A percentile compares a stretch with the other conserved stretches of the same genome.
Evolutionary conservation across 1,140 invertebrate species (phyloP).

Genomic region (Ptiloglossa arizonensis): DNA sequence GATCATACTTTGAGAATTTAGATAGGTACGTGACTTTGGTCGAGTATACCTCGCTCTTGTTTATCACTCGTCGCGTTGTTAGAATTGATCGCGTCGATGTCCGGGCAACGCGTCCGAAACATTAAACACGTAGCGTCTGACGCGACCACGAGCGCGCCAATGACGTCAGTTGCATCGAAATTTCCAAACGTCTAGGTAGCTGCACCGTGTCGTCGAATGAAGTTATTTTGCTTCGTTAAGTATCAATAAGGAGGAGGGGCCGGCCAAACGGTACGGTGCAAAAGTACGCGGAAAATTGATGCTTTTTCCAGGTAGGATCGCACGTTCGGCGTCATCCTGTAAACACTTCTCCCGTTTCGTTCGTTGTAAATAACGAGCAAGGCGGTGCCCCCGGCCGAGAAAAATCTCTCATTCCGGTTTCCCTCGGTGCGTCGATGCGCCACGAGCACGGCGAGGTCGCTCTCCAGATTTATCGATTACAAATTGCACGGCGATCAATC

Average conservation of each 20-base stretch:
- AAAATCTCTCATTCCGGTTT: slow-evolving; percentile 65
- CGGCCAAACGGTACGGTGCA: no score
- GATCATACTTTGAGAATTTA: no score
- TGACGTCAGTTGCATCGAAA: no score
- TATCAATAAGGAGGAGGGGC: not conserved
- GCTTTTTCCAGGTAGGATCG: not conserved
- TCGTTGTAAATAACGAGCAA: slow-evolving; percentile 55
- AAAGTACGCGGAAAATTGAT: slow-evolving; percentile 29
- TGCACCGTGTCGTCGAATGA: not conserved
- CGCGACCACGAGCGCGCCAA: no score
- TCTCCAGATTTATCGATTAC: slow-evolving; percentile 74
- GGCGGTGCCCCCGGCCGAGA: slow-evolving; percentile 33
- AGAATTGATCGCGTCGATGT: no score
- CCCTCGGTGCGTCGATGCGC: slow-evolving; percentile 23
- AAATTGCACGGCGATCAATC: slow-evolving; percentile 74
- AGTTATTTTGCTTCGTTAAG: slow-evolving; percentile 9
- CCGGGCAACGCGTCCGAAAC: no score
- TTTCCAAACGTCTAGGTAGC: no score
- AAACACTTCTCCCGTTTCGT: slow-evolving; percentile 19
- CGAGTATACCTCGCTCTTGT: no score
- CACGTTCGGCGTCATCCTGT: not conserved
- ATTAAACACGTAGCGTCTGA: no score
- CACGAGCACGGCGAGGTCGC: slow-evolving; percentile 46
- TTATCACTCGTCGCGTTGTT: no score
- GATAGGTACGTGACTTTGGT: no score